These are phyloP conservation scores for Panonychus citri DNA, from an alignment of 1,140 invertebrate species.

Conservation along the genomic window DNA sequence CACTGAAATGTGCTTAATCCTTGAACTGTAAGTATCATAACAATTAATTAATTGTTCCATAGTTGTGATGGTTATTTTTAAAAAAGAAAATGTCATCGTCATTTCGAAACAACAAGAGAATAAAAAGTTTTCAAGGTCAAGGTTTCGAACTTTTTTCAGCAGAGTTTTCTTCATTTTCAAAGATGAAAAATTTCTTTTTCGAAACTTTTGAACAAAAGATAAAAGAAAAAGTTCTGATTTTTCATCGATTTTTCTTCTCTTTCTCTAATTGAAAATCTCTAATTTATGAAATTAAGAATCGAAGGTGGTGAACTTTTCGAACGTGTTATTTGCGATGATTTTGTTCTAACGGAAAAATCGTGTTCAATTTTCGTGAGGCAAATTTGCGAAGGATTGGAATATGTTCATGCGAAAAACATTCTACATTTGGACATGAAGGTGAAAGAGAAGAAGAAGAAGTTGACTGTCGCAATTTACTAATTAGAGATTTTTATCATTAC, in stretches of 20 bases:
- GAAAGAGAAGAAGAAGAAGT: neutral
- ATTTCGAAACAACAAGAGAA: too few species aligned
- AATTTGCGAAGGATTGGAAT: constrained; percentile 87
- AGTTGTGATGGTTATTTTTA: too few species aligned
- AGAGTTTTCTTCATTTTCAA: too few species aligned
- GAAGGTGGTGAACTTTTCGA: constrained; percentile 94
- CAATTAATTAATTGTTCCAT: neutral
- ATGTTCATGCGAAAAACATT: constrained; percentile 89
- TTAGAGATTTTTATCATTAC: constrained; percentile 60
- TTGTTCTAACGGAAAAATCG: constrained; percentile 77
- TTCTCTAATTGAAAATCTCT: neutral
- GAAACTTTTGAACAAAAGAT: too few species aligned
- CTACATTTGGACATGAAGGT: constrained; percentile 58
- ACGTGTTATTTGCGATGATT: constrained; percentile 90
- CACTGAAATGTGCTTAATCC: constrained; percentile 74
- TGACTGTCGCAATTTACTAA: neutral
- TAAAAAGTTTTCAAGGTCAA: too few species aligned
- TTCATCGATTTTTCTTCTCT: neutral
- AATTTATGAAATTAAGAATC: constrained; percentile 38
- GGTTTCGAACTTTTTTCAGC: too few species aligned
- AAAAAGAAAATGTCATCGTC: too few species aligned
- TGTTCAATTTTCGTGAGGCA: constrained; percentile 88
- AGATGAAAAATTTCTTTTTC: too few species aligned
- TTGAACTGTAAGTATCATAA: constrained; percentile 95
- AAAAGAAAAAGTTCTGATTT: too few species aligned